Percentiles rank a stretch among this genome's conserved stretches.
These are phyloP conservation scores for Beroe forskalii DNA, from an alignment of 37 sponge, comb jelly and placozoan genomes.

Conservation along the genomic window DNA sequence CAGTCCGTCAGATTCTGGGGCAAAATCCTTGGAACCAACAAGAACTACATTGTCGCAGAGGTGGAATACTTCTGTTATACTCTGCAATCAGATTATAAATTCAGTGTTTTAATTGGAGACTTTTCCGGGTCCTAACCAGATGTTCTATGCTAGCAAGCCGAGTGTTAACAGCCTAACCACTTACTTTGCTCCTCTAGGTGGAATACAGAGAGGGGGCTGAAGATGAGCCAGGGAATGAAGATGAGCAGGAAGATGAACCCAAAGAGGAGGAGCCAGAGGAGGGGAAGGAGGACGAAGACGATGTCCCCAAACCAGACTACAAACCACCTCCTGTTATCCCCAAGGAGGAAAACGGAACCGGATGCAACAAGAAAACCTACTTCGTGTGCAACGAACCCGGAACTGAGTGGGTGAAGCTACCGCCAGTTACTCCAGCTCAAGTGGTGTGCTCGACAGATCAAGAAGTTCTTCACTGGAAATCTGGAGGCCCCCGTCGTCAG, in stretches of 20 bases:
- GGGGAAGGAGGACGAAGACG: constrained; percentile 78
- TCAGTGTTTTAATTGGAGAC: no score
- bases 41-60: constrained; percentile 92
- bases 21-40: constrained; percentile 85
- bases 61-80: constrained; percentile 2
- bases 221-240: constrained; percentile 48
- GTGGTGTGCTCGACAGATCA: constrained; percentile 79
- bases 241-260: constrained; percentile 83
- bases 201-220: constrained; percentile 58
- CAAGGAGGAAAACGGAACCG: constrained; percentile 85
- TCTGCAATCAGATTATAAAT: no score
- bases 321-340: constrained; percentile 94
- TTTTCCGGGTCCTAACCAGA: no score
- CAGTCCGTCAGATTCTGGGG: constrained; percentile 92
- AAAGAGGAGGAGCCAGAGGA: constrained; percentile 77
- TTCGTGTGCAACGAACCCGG: constrained; percentile 96
- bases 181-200: not conserved
- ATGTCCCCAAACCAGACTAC: constrained; percentile 82
- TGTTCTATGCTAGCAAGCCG: no score
- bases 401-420: constrained; percentile 88
- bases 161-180: no score
- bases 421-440: constrained; percentile 89
- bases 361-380: constrained; percentile 93
- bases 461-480: constrained; percentile 88
- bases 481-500: constrained; percentile 78